Base-by-base conservation (phyloP, 2,888 invertebrate genomes). In the Pilophorus perplexus region DNA sequence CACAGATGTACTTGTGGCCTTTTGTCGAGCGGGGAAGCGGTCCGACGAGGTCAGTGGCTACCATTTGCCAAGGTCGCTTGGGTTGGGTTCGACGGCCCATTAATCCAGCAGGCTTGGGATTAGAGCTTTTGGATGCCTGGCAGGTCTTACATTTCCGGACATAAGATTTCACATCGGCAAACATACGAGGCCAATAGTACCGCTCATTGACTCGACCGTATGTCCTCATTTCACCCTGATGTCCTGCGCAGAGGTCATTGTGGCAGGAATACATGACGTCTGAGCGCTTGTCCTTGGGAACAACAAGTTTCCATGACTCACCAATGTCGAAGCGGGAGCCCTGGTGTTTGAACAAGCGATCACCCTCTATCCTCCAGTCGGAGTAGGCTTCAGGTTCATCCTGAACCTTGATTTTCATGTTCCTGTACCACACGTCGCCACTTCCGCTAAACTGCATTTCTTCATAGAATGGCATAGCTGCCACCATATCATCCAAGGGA, bases 141-240 rank as follows among this genome's bases (percentile, higher is more conserved):
- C 72, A 73, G 0, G 42, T 48, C 8, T 27, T 5, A 37, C 73
- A 73, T 3, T 18, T 27, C 1, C 64, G 22, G 0, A 73, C 71
- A 23, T 66, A 72, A 0, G 38, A 46, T 0, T 60, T 66, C 0
- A 72, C 46, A 23, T 72, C 72, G 3, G 44, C 8, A 22, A 57
- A 46, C 69, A 72, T 70, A 10, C 66, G 25, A 1, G 73, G 73
- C 74, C 73, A 74, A 42, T 69, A 74, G 37, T 68, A 73, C 6
- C 28, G 25, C 6, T 55, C 2, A 1, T 55, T 10, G 5, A 69
- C 38, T 6, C 72, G 50, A 1, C 59, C 37, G 6, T 52, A 69
- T n/a, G n/a, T n/a, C 28, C 71, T 72, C 1, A 67, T 64, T 0
- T 67, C 60, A 0, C 72, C 71, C 1, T 69, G 48, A 33, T 73